Evolutionary conservation across 2,888 invertebrate species (phyloP), one percentile per base, ranked within the genome.

Genomic region (Aleiodes testaceus): DNA sequence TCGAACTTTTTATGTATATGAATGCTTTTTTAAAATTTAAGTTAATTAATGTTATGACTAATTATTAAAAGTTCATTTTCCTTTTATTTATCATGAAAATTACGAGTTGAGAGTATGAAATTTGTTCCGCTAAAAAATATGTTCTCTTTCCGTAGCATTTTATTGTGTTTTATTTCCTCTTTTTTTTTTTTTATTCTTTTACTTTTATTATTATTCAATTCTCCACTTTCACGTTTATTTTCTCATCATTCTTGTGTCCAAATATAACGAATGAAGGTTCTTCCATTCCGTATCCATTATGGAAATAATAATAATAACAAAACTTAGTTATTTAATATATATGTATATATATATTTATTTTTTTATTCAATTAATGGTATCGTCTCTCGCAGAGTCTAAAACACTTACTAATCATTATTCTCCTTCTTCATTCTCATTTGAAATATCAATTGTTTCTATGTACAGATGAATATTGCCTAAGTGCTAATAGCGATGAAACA

Each of bases 401-500:
- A 83, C 81, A 81, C 80, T 79, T 81, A 82, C 81, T 84, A 80
- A 77, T 81, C 79, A 79, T 75, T 83, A 20, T 53, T 9, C 26
- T 22, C 14, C 11, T 53, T 53, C 20, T 53, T 53, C 45, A 45
- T 12, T 45, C 14, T 45, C 14, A 1, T 14, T 44, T 82, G 78
- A 84, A 82, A 80, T 82, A 77, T 80, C 80, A 79, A 79, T 81
- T 81, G 81, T 84, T 79, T 26, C 84, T 85, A 85, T 85, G 80
- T 85, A 85, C 85, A 85, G 81, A 81, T 83, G 81, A 83, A 79
- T 79, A 79, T 79, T 81, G 81, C 79, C 82, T 82, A 82, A 77
- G 75, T 74, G 66, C 75, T 80, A 78, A 75, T 78, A 80, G 77
- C 77, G 73, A 75, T 75, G 73, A 72, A 76, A 76, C 75, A 67